A percentile compares a stretch with the other conserved stretches of the same genome.
Conservation (phyloP, 2,888 invertebrate genomes). For the Uloborus plumipes region DNA sequence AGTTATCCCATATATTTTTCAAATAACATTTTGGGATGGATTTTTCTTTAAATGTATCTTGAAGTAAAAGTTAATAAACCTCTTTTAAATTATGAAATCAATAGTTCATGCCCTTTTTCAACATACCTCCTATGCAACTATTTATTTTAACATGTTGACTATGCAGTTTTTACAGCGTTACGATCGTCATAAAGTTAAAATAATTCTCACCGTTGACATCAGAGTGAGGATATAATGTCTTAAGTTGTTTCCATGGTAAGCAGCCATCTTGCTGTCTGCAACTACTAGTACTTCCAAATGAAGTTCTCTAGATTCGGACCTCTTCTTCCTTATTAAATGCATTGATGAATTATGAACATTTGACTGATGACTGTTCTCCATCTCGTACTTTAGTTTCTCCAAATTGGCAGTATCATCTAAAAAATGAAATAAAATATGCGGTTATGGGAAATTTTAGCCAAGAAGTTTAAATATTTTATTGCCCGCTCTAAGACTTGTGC, state of each 20-base stretch:
- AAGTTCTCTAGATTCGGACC: constrained; percentile 75
- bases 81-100: no score
- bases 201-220: constrained; percentile 83
- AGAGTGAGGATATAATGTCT: constrained; percentile 84
- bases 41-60: no score
- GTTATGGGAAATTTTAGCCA: no score
- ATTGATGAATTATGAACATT: not conserved
- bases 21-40: no score
- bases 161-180: no score
- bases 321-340: constrained; percentile 57
- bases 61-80: no score
- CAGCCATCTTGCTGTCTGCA: constrained; percentile 83
- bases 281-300: constrained; percentile 85
- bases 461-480: no score
- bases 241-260: constrained; percentile 81
- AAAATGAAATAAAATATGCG: constrained; percentile 3
- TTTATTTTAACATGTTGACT: no score
- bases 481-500: no score
- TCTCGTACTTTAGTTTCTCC: constrained; percentile 4
- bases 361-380: constrained; percentile 1
- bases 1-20: no score
- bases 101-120: no score
- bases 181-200: not conserved
- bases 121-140: no score
- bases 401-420: constrained; percentile 22